phyloP scores from a whole-genome alignment of 1,140 invertebrate species.

The Epicauta chinensis region DNA sequence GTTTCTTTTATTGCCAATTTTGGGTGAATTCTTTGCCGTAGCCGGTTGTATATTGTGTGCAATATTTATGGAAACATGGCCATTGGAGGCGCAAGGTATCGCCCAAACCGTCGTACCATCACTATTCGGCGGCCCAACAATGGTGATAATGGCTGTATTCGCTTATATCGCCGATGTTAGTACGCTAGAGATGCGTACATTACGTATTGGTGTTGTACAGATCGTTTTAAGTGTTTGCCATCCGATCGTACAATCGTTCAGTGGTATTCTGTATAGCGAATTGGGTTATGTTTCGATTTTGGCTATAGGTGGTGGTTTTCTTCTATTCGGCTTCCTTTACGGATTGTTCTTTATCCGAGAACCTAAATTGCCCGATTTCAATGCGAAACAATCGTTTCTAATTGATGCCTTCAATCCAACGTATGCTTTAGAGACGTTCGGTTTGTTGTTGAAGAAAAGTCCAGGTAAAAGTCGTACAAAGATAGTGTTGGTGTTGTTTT shows the following conservation, averaged over 20 bases:
- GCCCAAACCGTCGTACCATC: slow-evolving; percentile 50
- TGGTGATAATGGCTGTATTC: slow-evolving; percentile 50
- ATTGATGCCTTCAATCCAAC: slow-evolving; percentile 38
- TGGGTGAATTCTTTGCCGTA: slow-evolving; percentile 50
- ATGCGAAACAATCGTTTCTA: slow-evolving; percentile 23
- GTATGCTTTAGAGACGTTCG: slow-evolving; percentile 36
- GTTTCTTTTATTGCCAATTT: slow-evolving; percentile 53
- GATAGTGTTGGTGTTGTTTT: slow-evolving; percentile 27
- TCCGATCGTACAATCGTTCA: slow-evolving; percentile 30
- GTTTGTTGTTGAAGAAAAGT: slow-evolving; percentile 30
- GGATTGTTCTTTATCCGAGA: slow-evolving; percentile 38
- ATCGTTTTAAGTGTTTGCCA: slow-evolving; percentile 43
- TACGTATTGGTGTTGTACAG: slow-evolving; percentile 50
- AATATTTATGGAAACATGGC: slow-evolving; percentile 47
- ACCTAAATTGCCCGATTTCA: slow-evolving; percentile 20
- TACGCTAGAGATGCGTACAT: slow-evolving; percentile 47
- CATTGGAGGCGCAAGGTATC: slow-evolving; percentile 49
- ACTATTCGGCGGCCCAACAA: slow-evolving; percentile 49
- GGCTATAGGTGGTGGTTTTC: slow-evolving; percentile 25
- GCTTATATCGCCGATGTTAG: slow-evolving; percentile 55
- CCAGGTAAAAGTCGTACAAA: slow-evolving; percentile 26
- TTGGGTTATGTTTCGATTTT: slow-evolving; percentile 36
- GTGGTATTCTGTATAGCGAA: slow-evolving; percentile 31
- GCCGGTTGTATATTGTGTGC: slow-evolving; percentile 48
- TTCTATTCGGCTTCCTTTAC: slow-evolving; percentile 31